These are phyloP conservation scores for Timandra comae DNA, from an alignment of 2,888 invertebrate genomes.

Conservation along the genomic window DNA sequence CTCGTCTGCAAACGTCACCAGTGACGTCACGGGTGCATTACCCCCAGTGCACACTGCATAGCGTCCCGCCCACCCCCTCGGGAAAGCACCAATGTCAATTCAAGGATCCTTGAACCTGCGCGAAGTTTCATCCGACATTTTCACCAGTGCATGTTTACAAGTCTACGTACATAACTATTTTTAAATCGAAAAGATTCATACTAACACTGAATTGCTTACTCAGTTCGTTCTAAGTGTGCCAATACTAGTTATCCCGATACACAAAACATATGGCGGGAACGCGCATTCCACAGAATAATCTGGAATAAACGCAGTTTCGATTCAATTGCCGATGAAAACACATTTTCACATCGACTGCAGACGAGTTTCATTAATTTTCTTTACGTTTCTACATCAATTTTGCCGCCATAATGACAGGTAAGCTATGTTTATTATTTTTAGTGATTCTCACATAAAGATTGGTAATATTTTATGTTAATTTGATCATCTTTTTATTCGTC, in stretches of 20 bases:
- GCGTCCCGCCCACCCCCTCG: constrained; percentile 44
- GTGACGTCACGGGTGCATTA: constrained; percentile 59
- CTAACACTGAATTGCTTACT: constrained; percentile 6
- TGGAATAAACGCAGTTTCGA: constrained; percentile 52
- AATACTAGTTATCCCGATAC: constrained; percentile 43
- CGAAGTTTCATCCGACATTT: constrained; percentile 11
- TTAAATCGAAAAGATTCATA: too few relatives aligned
- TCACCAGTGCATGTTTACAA: too few relatives aligned
- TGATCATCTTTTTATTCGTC: too few relatives aligned
- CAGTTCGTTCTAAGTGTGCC: constrained; percentile 28
- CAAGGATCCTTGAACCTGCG: constrained; percentile 41
- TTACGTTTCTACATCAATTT: background rate
- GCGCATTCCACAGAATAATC: constrained; percentile 51
- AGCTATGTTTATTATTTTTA: constrained; percentile 6
- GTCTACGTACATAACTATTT: too few relatives aligned
- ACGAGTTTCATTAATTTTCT: too few relatives aligned
- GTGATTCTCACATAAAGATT: background rate
- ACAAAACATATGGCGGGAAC: constrained; percentile 62
- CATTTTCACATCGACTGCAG: background rate
- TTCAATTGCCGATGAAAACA: constrained; percentile 18
- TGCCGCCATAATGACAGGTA: constrained; percentile 23
- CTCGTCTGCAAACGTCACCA: too few relatives aligned
- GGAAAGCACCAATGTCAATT: constrained; percentile 39
- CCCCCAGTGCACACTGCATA: constrained; percentile 40
- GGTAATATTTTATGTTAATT: background rate